Conservation (phyloP, 2,113 vertebrate genomes). For the Pteruthius melanotis region DNA sequence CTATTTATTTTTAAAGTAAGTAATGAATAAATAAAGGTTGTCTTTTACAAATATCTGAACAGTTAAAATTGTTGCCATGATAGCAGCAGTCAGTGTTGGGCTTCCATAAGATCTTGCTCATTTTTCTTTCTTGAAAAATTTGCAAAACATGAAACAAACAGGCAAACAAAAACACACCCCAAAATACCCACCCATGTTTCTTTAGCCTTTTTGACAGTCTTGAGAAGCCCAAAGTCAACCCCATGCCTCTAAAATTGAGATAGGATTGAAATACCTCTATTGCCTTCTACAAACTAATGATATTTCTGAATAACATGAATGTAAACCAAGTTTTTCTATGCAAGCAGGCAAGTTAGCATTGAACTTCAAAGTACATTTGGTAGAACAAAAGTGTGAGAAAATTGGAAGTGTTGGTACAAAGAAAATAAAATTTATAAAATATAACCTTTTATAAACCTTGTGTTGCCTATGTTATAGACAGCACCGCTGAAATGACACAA, state of each 20-base stretch:
- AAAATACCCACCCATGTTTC: background rate
- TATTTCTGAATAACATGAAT: conserved; percentile 17
- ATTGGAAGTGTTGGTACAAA: background rate
- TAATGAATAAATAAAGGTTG: background rate
- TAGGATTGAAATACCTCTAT: background rate
- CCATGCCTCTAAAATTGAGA: background rate
- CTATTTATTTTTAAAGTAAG: background rate
- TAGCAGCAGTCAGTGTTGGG: background rate
- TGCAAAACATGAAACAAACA: background rate
- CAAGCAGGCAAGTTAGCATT: background rate
- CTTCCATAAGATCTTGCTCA: background rate
- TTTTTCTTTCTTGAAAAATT: background rate
- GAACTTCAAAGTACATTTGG: background rate
- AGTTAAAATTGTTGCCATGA: background rate
- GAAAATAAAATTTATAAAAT: background rate
- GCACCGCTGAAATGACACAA: background rate
- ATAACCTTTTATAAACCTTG: background rate
- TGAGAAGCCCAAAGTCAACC: background rate
- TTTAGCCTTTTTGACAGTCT: background rate
- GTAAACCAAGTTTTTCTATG: conserved; percentile 22
- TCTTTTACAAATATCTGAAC: background rate
- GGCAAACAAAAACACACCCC: background rate
- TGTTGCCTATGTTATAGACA: background rate
- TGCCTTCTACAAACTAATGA: background rate
- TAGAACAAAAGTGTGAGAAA: background rate